A percentile compares a stretch with the other conserved stretches of the same genome.
Conservation (phyloP, 2,888 invertebrate species). For the Macropis europaea region DNA sequence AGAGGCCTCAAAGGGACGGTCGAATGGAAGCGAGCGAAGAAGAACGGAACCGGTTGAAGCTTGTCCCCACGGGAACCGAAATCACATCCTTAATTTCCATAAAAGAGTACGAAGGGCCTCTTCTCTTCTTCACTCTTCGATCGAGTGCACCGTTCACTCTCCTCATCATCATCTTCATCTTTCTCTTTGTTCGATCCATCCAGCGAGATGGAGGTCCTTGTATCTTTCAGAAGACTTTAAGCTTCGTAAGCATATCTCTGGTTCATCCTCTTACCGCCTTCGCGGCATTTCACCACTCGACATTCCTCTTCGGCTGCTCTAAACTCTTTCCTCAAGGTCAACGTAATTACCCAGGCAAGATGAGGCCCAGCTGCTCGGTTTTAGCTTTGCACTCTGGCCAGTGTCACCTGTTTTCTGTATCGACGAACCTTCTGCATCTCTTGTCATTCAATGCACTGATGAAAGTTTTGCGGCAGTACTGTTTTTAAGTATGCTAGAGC, state of each 20-base stretch:
- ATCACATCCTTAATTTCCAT: slow-evolving; percentile 73
- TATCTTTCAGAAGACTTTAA: slow-evolving; percentile 56
- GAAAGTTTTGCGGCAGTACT: too few species aligned
- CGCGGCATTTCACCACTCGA: slow-evolving; percentile 49
- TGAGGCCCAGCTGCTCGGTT: background rate
- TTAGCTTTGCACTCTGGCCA: background rate
- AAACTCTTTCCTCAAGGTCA: slow-evolving; percentile 21
- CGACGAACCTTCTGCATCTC: background rate
- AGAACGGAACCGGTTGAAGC: slow-evolving; percentile 24
- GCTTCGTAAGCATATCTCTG: slow-evolving; percentile 73
- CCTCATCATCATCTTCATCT: slow-evolving; percentile 6
- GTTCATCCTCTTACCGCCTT: slow-evolving; percentile 54
- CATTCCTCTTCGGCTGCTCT: slow-evolving; percentile 11
- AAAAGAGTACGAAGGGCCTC: slow-evolving; percentile 54
- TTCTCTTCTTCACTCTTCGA: slow-evolving; percentile 40
- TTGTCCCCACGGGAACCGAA: slow-evolving; percentile 60
- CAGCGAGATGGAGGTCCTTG: slow-evolving; percentile 15
- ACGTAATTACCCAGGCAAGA: slow-evolving; percentile 29
- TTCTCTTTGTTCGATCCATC: background rate
- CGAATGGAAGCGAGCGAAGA: slow-evolving; percentile 10
- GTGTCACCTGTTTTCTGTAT: background rate
- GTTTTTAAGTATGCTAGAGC: too few species aligned
- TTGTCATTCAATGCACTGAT: background rate
- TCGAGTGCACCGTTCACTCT: slow-evolving; percentile 25
- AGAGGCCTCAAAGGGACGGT: slow-evolving; percentile 27